phyloP scores from a whole-genome alignment of 2,888 invertebrate species.

The Eilema sororculum region DNA sequence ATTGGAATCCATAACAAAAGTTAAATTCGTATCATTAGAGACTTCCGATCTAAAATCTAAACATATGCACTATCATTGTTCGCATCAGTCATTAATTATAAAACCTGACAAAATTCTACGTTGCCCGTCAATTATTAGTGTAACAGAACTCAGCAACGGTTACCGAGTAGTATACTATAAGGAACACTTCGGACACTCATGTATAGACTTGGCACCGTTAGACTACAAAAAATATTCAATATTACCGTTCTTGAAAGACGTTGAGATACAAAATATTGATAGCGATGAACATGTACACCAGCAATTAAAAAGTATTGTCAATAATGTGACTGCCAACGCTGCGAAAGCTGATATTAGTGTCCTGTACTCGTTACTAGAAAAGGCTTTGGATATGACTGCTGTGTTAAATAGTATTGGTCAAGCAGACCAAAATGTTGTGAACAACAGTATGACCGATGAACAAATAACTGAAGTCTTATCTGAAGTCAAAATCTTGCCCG shows the following conservation, averaged over 20 bases:
- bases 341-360: slow-evolving; percentile 55
- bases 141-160: slow-evolving; percentile 62
- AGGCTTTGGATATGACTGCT: slow-evolving; percentile 68
- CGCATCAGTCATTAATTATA: slow-evolving; percentile 36
- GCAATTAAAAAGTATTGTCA: slow-evolving; percentile 67
- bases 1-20: slow-evolving; percentile 56
- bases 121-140: slow-evolving; percentile 66
- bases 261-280: slow-evolving; percentile 27
- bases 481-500: slow-evolving; percentile 37
- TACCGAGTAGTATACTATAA: slow-evolving; percentile 67
- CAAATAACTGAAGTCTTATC: slow-evolving; percentile 59
- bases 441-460: slow-evolving; percentile 51
- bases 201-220: slow-evolving; percentile 28
- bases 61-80: slow-evolving; percentile 62
- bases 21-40: slow-evolving; percentile 50
- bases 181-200: slow-evolving; percentile 61
- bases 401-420: slow-evolving; percentile 56
- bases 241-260: slow-evolving; percentile 50
- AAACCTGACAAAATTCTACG: slow-evolving; percentile 38
- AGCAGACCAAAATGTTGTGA: slow-evolving; percentile 31
- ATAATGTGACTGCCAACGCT: slow-evolving; percentile 58
- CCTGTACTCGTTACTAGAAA: slow-evolving; percentile 58
- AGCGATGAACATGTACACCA: slow-evolving; percentile 51
- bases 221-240: slow-evolving; percentile 60
- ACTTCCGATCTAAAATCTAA: slow-evolving; percentile 49